Evolutionary conservation across 2,797 vertebrate species (phyloP), one percentile per base, ranked within the genome.

Genomic region (Dryobates pubescens): DNA sequence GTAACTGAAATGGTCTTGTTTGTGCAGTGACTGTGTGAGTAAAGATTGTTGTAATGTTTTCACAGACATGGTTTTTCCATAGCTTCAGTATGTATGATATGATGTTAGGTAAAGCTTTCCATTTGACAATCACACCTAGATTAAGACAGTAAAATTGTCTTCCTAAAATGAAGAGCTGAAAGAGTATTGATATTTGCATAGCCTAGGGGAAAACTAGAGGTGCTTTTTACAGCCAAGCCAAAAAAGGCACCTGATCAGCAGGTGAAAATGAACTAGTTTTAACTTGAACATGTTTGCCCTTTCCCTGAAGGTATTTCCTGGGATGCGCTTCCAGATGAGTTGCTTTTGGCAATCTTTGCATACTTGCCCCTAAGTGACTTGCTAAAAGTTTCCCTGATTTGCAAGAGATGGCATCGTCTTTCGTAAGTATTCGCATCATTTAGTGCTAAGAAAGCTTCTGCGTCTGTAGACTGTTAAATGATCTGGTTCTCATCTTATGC

Each of bases 291-390:
- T 2, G 0, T 74, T 84, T 78, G 10, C 20, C 84, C 14, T 92
- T 82, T 88, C 69, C 38, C 26, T 53, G 3, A 86, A 98, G 98
- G 96, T 30, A 27, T 98, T 74, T 99, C 98, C 15, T 99, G 98
- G 98, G 98, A 99, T 89, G 95, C 96, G 4, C 97, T 99, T 8
- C 99, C 99, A 2, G 99, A 99, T 22, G 99, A 99, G 95, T 96
- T 99, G 72, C 97, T 99, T 8, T 90, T 99, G 72, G 96, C 97
- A 47, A 98, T 99, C 95, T 97, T 99, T 80, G 97, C 97, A 8
- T 98, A 90, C 90, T 97, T 99, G 7, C 97, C 98, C 8, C 96
- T 99, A 53, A 97, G 93, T 6, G 98, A 99, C 29, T 98, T 99
- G 30, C 91, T 99, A 17, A 97, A 97, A 88, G 97, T 96, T 38